Conservation (phyloP, 2,113 vertebrate genomes). For the Epinephelus fuscoguttatus region DNA sequence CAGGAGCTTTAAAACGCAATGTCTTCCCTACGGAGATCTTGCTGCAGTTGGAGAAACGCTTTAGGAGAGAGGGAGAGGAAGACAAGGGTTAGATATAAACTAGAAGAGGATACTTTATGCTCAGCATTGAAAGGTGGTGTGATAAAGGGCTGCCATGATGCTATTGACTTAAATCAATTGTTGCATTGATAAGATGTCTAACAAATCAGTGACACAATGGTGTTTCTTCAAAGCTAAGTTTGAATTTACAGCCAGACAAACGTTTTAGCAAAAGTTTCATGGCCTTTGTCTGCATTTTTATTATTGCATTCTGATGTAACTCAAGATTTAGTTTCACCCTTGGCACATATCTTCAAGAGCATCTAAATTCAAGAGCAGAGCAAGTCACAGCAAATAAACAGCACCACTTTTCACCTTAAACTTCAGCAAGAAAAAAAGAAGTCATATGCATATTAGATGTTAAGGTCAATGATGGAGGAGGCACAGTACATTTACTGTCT, state of each 20-base stretch:
- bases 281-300: not conserved
- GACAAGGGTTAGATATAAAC: slow-evolving; percentile 1
- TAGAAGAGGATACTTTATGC: not conserved
- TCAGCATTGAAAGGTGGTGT: not conserved
- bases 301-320: not conserved
- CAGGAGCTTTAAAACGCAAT: slow-evolving; percentile 88
- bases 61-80: not conserved
- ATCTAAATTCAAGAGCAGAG: not conserved
- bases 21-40: slow-evolving; percentile 94
- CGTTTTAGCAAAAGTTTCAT: not conserved
- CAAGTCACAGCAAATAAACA: not conserved
- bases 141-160: not conserved
- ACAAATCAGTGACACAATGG: not conserved
- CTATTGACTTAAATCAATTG: not conserved
- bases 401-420: not conserved
- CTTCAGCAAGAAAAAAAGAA: not conserved
- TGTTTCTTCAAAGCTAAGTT: not conserved
- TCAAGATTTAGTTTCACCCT: not conserved
- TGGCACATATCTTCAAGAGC: not conserved
- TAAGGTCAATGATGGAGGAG: not conserved
- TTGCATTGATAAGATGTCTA: not conserved
- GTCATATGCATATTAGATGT: slow-evolving; percentile 7
- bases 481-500: slow-evolving; percentile 17
- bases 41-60: slow-evolving; percentile 98
- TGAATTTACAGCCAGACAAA: not conserved